These are phyloP conservation scores for Poicephalus gulielmi DNA, from an alignment of 2,113 vertebrate species.

Conservation along the genomic window DNA sequence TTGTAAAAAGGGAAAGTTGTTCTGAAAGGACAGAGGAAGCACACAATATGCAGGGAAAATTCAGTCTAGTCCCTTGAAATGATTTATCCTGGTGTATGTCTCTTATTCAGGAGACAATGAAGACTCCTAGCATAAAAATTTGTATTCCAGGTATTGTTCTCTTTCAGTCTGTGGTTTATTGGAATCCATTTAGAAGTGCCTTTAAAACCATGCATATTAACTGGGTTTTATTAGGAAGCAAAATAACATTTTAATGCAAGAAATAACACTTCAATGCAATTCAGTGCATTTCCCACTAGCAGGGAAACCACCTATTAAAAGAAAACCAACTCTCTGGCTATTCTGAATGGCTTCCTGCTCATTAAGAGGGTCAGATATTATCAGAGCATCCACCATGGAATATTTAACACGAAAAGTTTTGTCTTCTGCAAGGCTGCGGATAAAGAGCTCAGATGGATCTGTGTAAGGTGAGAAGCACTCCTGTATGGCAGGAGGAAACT, in stretches of 20 bases:
- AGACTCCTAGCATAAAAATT: not conserved
- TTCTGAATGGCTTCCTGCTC: not conserved
- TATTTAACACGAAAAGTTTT: not conserved
- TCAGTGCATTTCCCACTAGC: not conserved
- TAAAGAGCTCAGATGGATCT: not conserved
- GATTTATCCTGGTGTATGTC: not conserved
- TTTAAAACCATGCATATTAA: not conserved
- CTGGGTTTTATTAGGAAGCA: not conserved
- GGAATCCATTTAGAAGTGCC: not conserved
- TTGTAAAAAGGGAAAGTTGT: not conserved
- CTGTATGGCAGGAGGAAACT: not conserved
- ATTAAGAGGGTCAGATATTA: not conserved
- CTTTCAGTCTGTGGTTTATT: not conserved
- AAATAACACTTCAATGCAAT: not conserved
- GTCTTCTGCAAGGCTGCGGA: not conserved
- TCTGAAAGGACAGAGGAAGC: not conserved
- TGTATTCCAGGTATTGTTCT: not conserved
- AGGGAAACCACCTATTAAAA: not conserved
- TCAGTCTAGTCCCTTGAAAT: not conserved
- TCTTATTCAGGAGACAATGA: not conserved
- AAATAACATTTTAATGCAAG: not conserved
- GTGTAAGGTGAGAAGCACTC: not conserved
- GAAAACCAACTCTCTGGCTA: not conserved
- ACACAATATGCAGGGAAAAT: not conserved
- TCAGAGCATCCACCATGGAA: not conserved